A percentile compares a stretch with the other conserved stretches of the same genome.
phyloP scores from a whole-genome alignment of 2,888 invertebrate species.

The Agrilus cyanescens region DNA sequence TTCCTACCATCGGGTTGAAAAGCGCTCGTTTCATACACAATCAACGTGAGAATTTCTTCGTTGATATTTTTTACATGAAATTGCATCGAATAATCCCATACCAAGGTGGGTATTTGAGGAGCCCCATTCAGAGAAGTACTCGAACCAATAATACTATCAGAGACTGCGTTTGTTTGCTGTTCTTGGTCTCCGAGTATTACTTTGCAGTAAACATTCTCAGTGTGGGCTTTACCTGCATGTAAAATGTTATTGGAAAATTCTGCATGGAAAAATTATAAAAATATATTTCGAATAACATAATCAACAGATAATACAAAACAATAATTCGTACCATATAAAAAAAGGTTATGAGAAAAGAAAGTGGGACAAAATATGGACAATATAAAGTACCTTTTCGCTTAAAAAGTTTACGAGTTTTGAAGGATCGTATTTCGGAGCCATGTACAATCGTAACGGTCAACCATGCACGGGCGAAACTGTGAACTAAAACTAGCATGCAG shows the following conservation, averaged over 20 bases:
- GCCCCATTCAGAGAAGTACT: slow-evolving; percentile 27
- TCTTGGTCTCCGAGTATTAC: slow-evolving; percentile 61
- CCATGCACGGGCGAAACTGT: slow-evolving; percentile 27
- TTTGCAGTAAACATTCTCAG: slow-evolving; percentile 58
- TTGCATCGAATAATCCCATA: slow-evolving; percentile 68
- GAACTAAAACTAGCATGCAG: slow-evolving; percentile 38
- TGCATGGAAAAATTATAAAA: no score
- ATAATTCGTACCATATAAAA: no score
- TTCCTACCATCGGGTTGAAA: slow-evolving; percentile 60
- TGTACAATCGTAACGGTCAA: slow-evolving; percentile 21
- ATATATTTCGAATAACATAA: slow-evolving; percentile 3
- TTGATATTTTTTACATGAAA: slow-evolving; percentile 56
- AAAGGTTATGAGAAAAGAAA: neutral
- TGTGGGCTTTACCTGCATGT: slow-evolving; percentile 40
- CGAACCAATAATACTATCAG: slow-evolving; percentile 38
- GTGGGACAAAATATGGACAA: neutral
- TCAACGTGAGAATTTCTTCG: slow-evolving; percentile 56
- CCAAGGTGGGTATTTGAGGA: slow-evolving; percentile 35
- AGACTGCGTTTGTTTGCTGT: slow-evolving; percentile 50
- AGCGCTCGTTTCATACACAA: slow-evolving; percentile 57
- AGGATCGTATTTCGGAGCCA: slow-evolving; percentile 27
- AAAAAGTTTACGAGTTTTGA: slow-evolving; percentile 7
- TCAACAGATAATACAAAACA: neutral
- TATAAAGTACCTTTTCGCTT: slow-evolving; percentile 18
- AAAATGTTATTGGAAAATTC: slow-evolving; percentile 2